Evolutionary conservation across 2,113 vertebrate species (phyloP).

Genomic region (Electrona antarctica): DNA sequence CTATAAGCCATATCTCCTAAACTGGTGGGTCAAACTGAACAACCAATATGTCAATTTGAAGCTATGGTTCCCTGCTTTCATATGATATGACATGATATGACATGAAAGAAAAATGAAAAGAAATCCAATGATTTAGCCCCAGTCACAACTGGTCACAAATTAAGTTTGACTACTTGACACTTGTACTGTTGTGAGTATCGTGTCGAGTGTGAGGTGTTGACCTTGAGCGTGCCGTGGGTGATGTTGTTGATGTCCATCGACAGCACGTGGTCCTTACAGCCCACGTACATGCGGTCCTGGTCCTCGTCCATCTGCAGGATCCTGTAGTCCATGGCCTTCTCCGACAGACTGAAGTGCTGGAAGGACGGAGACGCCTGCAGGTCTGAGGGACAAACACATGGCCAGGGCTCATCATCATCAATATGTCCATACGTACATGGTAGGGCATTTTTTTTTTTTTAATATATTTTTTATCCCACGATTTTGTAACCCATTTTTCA

Average conservation of each 20-base stretch:
- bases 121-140: too few relatives aligned
- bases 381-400: slow-evolving; percentile 76
- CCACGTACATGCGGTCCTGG: slow-evolving; percentile 96
- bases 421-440: too few relatives aligned
- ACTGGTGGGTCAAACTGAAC: too few relatives aligned
- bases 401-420: not conserved
- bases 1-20: too few relatives aligned
- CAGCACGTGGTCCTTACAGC: slow-evolving; percentile 95
- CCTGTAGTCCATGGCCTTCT: slow-evolving; percentile 92
- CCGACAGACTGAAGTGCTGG: slow-evolving; percentile 88
- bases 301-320: slow-evolving; percentile 98
- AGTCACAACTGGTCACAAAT: too few relatives aligned
- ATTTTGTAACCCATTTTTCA: too few relatives aligned
- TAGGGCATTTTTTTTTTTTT: too few relatives aligned
- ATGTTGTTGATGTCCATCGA: slow-evolving; percentile 99
- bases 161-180: not conserved
- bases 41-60: too few relatives aligned
- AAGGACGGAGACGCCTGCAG: slow-evolving; percentile 88
- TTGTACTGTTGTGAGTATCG: not conserved
- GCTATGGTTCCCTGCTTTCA: too few relatives aligned
- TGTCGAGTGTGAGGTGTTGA: slow-evolving; percentile 69
- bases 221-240: slow-evolving; percentile 89
- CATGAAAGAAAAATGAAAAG: too few relatives aligned
- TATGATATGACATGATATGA: too few relatives aligned
- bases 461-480: too few relatives aligned